These are phyloP conservation scores for Anthopleura xanthogrammica DNA, from an alignment of 92 coral and sea anemone genomes.

Conservation along the genomic window DNA sequence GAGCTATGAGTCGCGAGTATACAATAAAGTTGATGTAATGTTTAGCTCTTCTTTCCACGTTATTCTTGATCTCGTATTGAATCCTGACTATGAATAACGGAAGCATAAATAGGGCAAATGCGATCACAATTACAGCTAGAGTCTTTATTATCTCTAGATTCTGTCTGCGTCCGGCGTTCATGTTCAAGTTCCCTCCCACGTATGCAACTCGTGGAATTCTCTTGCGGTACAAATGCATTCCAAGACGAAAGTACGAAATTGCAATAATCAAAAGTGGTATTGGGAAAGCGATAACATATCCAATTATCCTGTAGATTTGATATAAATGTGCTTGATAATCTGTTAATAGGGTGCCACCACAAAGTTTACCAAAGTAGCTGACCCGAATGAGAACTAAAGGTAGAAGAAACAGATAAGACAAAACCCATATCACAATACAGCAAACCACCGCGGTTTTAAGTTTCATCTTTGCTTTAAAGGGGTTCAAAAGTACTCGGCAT, in stretches of 20 bases:
- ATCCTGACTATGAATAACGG: conserved; percentile 34
- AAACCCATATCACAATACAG: conserved; percentile 48
- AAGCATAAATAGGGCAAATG: conserved; percentile 54
- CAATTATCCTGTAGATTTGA: conserved; percentile 20
- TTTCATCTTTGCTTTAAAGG: conserved; percentile 43
- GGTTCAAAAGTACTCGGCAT: conserved; percentile 59
- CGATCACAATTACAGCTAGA: conserved; percentile 43
- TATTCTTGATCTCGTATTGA: conserved; percentile 4
- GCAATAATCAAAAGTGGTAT: conserved; percentile 55
- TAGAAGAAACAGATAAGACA: conserved; percentile 33
- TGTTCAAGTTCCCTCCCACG: neutral
- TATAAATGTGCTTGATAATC: conserved; percentile 33
- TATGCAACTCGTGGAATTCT: conserved; percentile 18
- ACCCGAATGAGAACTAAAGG: conserved; percentile 33
- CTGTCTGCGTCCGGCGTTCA: conserved; percentile 36
- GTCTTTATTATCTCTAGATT: conserved; percentile 56
- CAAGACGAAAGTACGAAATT: conserved; percentile 56
- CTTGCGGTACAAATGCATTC: conserved; percentile 38
- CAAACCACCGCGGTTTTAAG: conserved; percentile 24
- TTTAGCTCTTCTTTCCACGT: neutral
- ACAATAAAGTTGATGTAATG: conserved; percentile 3
- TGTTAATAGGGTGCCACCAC: neutral
- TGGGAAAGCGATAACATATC: conserved; percentile 50
- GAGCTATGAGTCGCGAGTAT: conserved; percentile 15
- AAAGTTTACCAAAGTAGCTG: neutral